Percentiles rank a stretch among this genome's conserved stretches.
These are phyloP conservation scores for Blastobasis adustella DNA, from an alignment of 2,888 invertebrate genomes.

Conservation along the genomic window DNA sequence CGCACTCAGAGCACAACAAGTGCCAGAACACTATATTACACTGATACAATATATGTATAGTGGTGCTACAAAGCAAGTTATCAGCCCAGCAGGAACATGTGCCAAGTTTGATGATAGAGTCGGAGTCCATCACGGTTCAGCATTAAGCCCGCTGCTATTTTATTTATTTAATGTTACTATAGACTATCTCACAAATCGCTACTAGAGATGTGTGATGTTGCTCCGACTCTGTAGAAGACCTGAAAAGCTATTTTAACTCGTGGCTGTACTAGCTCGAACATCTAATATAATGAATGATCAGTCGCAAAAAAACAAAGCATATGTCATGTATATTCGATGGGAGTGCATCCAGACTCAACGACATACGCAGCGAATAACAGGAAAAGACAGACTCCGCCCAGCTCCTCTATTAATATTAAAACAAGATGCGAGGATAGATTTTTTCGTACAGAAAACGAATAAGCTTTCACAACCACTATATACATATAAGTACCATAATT, in stretches of 20 bases:
- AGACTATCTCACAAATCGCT: background rate
- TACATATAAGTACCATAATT: too few relatives aligned
- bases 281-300: background rate
- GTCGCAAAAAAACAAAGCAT: background rate
- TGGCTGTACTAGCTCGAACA: background rate
- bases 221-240: background rate
- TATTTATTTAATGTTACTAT: background rate
- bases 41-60: conserved; percentile 1
- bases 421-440: too few relatives aligned
- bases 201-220: background rate
- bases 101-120: background rate
- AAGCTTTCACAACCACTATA: too few relatives aligned
- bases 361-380: too few relatives aligned
- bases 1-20: background rate
- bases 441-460: too few relatives aligned
- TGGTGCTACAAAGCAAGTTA: background rate
- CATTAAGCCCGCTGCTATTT: background rate
- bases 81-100: background rate
- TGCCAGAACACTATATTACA: background rate
- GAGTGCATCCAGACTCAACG: too few relatives aligned
- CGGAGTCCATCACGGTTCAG: conserved; percentile 4
- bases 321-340: background rate
- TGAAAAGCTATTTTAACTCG: background rate
- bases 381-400: too few relatives aligned
- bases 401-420: too few relatives aligned